phyloP scores from a whole-genome alignment of 2,797 vertebrate genomes.

The Sebastes itinus region DNA sequence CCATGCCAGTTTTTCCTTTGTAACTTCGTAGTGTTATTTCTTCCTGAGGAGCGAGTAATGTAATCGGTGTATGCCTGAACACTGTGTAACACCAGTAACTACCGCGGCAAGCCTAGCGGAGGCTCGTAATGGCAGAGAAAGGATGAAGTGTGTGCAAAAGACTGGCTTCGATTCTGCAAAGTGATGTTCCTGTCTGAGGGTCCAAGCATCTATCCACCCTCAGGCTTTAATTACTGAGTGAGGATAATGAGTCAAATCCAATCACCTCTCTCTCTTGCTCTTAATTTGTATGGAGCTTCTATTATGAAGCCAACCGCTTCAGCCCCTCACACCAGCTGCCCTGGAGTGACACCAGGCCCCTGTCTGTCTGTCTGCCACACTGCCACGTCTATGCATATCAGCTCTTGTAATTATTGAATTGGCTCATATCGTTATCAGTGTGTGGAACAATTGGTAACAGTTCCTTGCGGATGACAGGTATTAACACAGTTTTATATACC shows the following conservation, averaged over 20 bases:
- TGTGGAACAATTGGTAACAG: constrained; percentile 43
- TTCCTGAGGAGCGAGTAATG: too few relatives aligned
- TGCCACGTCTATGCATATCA: constrained; percentile 42
- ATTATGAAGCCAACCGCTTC: constrained; percentile 75
- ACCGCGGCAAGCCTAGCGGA: neutral
- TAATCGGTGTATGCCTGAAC: too few relatives aligned
- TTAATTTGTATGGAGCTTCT: constrained; percentile 81
- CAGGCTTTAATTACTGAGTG: constrained; percentile 84
- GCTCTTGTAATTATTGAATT: constrained; percentile 48
- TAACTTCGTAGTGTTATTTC: too few relatives aligned
- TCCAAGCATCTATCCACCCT: constrained; percentile 72
- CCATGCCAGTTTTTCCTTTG: too few relatives aligned
- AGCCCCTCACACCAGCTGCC: constrained; percentile 72
- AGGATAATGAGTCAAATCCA: constrained; percentile 86
- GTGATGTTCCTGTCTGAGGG: constrained; percentile 65
- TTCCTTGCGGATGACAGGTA: constrained; percentile 38
- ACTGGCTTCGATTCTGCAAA: constrained; percentile 43
- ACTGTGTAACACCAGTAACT: too few relatives aligned
- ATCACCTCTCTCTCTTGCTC: constrained; percentile 80
- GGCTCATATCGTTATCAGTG: constrained; percentile 33
- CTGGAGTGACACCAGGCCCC: constrained; percentile 67
- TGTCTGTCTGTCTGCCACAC: constrained; percentile 10
- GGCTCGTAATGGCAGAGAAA: neutral
- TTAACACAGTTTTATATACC: constrained; percentile 52
- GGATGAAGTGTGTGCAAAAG: constrained; percentile 17